These are phyloP conservation scores for Hartigia nigra DNA, from an alignment of 2,888 invertebrate species.

Conservation along the genomic window DNA sequence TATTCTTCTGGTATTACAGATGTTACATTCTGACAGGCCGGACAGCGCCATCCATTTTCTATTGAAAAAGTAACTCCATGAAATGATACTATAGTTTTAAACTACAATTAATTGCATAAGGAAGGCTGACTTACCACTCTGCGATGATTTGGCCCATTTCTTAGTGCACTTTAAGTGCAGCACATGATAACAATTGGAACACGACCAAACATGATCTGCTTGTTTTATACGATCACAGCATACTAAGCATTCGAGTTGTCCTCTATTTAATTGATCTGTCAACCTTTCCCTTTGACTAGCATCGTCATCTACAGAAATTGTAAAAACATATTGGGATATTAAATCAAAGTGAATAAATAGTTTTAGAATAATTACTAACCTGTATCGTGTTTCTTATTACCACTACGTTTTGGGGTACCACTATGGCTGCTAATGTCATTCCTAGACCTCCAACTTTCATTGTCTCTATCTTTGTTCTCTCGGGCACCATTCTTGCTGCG, in stretches of 20 bases:
- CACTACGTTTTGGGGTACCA: constrained; percentile 33
- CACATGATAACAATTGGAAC: constrained; percentile 90
- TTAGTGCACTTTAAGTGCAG: constrained; percentile 91
- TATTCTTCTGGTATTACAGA: constrained; percentile 82
- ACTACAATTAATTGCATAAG: neutral
- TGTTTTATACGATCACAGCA: constrained; percentile 90
- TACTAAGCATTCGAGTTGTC: constrained; percentile 91
- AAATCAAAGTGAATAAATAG: neutral
- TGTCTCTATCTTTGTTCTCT: constrained; percentile 23
- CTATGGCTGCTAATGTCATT: constrained; percentile 48
- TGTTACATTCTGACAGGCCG: constrained; percentile 91
- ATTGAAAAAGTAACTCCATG: constrained; percentile 18
- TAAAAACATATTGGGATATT: neutral
- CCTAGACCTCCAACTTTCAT: constrained; percentile 40
- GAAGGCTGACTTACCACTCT: constrained; percentile 68
- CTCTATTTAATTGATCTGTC: constrained; percentile 83
- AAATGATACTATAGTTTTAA: neutral
- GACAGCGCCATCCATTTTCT: constrained; percentile 93
- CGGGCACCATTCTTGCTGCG: constrained; percentile 26
- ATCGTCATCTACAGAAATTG: constrained; percentile 63
- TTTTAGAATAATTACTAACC: constrained; percentile 34
- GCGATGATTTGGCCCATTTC: constrained; percentile 91
- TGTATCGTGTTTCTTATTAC: constrained; percentile 43
- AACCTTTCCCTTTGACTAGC: constrained; percentile 87
- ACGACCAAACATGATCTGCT: constrained; percentile 89